Percentiles rank a stretch among this genome's conserved stretches.
Conservation (phyloP, 2,113 vertebrate species). For the Elaphurus davidianus region DNA sequence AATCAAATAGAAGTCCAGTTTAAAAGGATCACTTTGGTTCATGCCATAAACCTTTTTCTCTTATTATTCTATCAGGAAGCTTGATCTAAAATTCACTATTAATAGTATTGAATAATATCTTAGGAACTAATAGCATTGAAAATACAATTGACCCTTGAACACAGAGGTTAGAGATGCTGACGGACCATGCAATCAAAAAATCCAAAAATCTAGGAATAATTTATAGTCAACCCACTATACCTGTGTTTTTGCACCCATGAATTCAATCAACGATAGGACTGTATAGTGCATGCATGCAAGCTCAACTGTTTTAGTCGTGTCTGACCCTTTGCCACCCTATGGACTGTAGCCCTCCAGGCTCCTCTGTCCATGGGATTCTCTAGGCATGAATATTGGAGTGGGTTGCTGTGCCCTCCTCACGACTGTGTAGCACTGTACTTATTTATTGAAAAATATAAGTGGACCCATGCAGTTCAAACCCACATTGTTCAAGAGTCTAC, state of each 20-base stretch:
- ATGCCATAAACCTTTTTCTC: neutral
- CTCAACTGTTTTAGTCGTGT: neutral
- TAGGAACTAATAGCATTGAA: neutral
- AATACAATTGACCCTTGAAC: neutral
- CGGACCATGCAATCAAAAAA: neutral
- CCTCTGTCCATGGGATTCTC: neutral
- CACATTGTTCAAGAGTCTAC: neutral
- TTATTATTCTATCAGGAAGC: neutral
- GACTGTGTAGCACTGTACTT: neutral
- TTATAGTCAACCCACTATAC: neutral
- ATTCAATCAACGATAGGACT: fast-evolving
- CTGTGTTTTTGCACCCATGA: neutral
- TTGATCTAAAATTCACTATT: neutral
- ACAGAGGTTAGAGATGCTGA: neutral
- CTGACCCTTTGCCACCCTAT: neutral
- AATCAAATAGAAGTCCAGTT: neutral
- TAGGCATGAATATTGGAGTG: neutral
- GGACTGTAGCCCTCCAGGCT: neutral
- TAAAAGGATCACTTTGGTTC: neutral
- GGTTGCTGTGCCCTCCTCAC: neutral
- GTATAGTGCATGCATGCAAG: neutral
- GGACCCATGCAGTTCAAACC: neutral
- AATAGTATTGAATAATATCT: neutral
- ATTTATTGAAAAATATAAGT: neutral
- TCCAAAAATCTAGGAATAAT: neutral